Percentiles rank a stretch among this genome's conserved stretches.
phyloP scores from a whole-genome alignment of 2,113 vertebrate species.

The Phylloscopus trochiloides region DNA sequence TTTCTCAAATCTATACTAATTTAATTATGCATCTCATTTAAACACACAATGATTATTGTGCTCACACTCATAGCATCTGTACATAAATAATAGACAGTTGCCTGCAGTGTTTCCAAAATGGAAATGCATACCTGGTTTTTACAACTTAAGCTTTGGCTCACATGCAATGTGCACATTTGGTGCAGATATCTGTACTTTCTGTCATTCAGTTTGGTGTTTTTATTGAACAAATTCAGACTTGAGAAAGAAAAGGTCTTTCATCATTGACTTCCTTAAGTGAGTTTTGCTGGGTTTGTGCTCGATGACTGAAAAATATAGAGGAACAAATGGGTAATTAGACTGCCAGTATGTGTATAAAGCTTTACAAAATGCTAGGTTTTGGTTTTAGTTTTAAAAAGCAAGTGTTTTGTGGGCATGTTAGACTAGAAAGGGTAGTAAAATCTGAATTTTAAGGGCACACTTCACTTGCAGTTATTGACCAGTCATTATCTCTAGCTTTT shows the following conservation, averaged over 20 bases:
- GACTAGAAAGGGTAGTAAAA: neutral
- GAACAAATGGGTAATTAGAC: neutral
- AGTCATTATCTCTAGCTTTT: neutral
- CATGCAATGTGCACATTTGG: neutral
- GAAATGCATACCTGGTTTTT: neutral
- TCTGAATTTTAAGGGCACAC: neutral
- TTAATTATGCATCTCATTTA: neutral
- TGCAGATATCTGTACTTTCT: neutral
- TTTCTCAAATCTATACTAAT: neutral
- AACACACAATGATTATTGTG: neutral
- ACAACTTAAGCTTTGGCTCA: neutral
- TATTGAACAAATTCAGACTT: neutral
- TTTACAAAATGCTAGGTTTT: neutral
- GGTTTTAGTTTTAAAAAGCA: neutral
- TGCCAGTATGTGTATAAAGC: neutral
- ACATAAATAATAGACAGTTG: neutral
- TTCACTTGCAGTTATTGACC: neutral
- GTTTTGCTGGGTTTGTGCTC: neutral
- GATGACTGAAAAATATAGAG: neutral
- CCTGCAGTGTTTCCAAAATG: neutral
- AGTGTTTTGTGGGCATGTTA: neutral
- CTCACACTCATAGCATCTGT: neutral
- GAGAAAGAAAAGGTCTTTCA: neutral
- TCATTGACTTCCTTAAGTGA: neutral
- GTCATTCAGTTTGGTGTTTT: neutral